Evolutionary conservation across 2,113 vertebrate species (phyloP).

Genomic region (Misgurnus mizolepis): DNA sequence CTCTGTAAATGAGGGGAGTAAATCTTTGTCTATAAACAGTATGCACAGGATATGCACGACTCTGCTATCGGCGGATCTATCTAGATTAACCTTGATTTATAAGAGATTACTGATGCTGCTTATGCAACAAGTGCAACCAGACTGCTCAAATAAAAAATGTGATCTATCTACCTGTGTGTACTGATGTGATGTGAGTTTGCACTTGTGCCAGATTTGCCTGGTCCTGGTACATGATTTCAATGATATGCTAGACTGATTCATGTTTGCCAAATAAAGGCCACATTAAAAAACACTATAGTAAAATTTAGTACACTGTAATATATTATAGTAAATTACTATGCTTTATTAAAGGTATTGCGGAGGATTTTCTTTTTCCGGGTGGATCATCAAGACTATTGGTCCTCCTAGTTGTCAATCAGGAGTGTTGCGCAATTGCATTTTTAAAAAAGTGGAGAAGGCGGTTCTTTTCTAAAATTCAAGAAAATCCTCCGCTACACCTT

Average conservation of each 20-base stretch:
- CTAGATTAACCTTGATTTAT: conserved; percentile 13
- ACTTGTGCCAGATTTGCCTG: neutral
- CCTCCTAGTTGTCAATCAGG: no score
- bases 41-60: neutral
- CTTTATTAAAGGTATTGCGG: no score
- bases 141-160: neutral
- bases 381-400: no score
- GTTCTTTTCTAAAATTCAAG: no score
- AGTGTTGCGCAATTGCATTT: no score
- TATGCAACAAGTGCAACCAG: neutral
- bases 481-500: no score
- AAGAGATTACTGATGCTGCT: neutral
- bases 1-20: neutral
- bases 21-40: neutral
- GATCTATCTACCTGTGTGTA: neutral
- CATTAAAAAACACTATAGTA: neutral
- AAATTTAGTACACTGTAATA: no score
- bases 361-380: no score
- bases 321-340: no score
- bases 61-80: conserved; percentile 5
- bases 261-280: neutral
- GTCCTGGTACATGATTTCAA: neutral
- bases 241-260: neutral
- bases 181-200: neutral
- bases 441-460: no score